Base-by-base conservation (phyloP, 2,888 invertebrate genomes). In the Hyposoter dolosus region DNA sequence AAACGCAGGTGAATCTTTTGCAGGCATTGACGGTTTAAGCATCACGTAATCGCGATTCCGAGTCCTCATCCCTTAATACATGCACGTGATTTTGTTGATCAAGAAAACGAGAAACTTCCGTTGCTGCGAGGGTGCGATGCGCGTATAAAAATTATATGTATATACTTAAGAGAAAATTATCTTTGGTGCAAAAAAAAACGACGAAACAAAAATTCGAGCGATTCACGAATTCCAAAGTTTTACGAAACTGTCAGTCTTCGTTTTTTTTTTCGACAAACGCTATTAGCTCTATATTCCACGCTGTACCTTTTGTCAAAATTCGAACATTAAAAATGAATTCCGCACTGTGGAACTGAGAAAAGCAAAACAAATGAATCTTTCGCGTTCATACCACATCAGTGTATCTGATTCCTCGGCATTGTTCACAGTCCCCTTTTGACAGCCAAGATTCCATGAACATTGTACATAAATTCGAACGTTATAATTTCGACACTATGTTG, bases 391-490 rank as follows among this genome's bases (percentile, higher is more conserved):
- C 72, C n/a, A 50, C 43, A 69, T 68, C 17, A 19, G 28, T 17
- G 60, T 10, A 65, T 85, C 45, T 53, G 66, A 77, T 84, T 82
- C 32, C 60, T 74, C 50, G 60, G 43, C 60, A 68, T 47, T 35
- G 53, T 32, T 56, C 43, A 68, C 43, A 17, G 4, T 32, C 53
- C 53, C 45, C 19, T 68, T 79, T 53, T 79, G 68, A 43, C 65
- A 65, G 43, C 45, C 23, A 56, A 82, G 66, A 56, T 23, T 76
- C 69, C 19, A 68, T 68, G 69, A 74, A 68, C 32, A 72, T 69
- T 74, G 82, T 82, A 78, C 69, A 78, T 85, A 74, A 75, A 81
- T 78, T 28, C 74, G 50, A 47, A 35, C 45, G 43, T 74, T 47
- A 47, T 23, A 53, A 63, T 79, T 72, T 78, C 47, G 53, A 47